A percentile compares a stretch with the other conserved stretches of the same genome.
These are phyloP conservation scores for Cariama cristata DNA, from an alignment of 2,113 vertebrate species.

Conservation along the genomic window DNA sequence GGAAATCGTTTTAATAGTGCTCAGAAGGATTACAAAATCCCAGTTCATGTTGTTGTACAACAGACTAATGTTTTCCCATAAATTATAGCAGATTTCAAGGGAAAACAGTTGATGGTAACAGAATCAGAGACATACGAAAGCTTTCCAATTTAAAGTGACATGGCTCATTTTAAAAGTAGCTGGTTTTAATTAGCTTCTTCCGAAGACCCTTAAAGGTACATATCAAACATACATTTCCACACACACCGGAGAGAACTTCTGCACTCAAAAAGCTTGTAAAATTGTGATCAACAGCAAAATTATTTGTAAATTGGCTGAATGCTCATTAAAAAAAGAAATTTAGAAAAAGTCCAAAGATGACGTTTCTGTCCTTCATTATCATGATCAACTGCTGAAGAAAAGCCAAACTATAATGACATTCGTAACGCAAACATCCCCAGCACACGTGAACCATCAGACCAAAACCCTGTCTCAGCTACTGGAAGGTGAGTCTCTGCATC, in stretches of 20 bases:
- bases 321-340: not conserved
- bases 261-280: not conserved
- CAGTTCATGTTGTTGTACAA: not conserved
- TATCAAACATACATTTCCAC: not conserved
- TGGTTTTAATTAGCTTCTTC: not conserved
- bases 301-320: not conserved
- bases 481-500: not conserved
- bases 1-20: conserved; percentile 5
- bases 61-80: not conserved
- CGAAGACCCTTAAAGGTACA: not conserved
- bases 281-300: not conserved
- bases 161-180: not conserved
- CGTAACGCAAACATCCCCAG: not conserved
- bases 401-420: not conserved
- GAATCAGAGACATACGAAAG: conserved; percentile 5
- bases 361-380: not conserved
- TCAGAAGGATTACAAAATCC: conserved; percentile 39
- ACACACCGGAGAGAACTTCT: not conserved
- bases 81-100: conserved; percentile 23
- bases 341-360: not conserved
- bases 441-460: rapidly evolving
- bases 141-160: not conserved
- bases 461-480: not conserved
- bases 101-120: not conserved
- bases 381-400: not conserved